Conservation (phyloP, 2,888 invertebrate genomes). For the Apocheima hispidaria region DNA sequence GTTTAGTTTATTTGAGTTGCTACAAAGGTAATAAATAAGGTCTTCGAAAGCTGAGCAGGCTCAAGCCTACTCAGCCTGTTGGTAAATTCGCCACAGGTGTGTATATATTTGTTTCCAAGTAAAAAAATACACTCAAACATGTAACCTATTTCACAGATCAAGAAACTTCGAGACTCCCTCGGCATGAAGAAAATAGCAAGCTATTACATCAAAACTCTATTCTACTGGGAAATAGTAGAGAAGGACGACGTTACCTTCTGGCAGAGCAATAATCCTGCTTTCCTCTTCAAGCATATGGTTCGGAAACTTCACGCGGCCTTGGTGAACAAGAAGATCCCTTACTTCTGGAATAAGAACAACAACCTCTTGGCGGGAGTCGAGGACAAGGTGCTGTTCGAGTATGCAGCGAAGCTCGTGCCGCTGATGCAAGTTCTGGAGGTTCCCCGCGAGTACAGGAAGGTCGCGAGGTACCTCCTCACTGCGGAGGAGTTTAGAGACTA, state of each 20-base stretch:
- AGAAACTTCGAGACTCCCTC: constrained; percentile 81
- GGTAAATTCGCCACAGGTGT: too few species aligned
- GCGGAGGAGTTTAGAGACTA: constrained; percentile 58
- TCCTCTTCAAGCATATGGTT: constrained; percentile 74
- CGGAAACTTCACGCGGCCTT: constrained; percentile 65
- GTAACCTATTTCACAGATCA: constrained; percentile 60
- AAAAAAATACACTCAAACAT: neutral
- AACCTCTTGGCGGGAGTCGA: constrained; percentile 72
- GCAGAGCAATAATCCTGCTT: constrained; percentile 55
- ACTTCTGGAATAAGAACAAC: constrained; percentile 79
- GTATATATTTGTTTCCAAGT: neutral
- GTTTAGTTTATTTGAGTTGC: too few species aligned
- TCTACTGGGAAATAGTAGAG: constrained; percentile 70
- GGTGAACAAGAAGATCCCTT: constrained; percentile 59
- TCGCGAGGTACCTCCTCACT: constrained; percentile 65
- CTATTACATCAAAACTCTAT: constrained; percentile 85
- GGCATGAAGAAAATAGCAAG: constrained; percentile 79
- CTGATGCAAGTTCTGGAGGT: constrained; percentile 56
- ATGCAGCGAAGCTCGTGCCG: constrained; percentile 57
- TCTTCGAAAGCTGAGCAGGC: too few species aligned
- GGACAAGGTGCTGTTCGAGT: constrained; percentile 46
- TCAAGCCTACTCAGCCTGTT: too few species aligned
- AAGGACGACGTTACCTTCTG: constrained; percentile 60
- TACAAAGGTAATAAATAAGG: too few species aligned
- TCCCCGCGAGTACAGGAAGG: constrained; percentile 55